Conservation (phyloP, 1,140 invertebrate species). For the Dufourea novaeangliae region DNA sequence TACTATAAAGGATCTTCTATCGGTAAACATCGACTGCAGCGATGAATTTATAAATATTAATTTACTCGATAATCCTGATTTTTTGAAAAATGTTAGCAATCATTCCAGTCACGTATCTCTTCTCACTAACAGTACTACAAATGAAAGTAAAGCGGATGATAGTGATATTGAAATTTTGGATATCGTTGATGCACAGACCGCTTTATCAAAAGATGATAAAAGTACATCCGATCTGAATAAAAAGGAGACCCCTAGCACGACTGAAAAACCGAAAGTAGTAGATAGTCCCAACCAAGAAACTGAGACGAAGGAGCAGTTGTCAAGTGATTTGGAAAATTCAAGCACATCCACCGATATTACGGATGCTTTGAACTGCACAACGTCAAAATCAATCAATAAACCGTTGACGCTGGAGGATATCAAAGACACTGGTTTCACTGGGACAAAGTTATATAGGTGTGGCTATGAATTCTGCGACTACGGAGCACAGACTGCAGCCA, state of each 20-base stretch:
- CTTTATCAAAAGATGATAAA: slow-evolving; percentile 21
- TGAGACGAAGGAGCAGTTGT: slow-evolving; percentile 19
- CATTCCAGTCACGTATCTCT: not conserved
- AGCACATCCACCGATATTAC: not conserved
- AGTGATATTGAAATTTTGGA: slow-evolving; percentile 52
- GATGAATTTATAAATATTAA: slow-evolving; percentile 75
- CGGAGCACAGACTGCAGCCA: slow-evolving; percentile 59
- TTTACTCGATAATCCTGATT: slow-evolving; percentile 71
- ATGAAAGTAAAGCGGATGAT: slow-evolving; percentile 51
- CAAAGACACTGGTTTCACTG: slow-evolving; percentile 75
- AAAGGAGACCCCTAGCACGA: not conserved
- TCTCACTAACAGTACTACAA: not conserved
- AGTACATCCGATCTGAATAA: not conserved
- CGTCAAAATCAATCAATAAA: slow-evolving; percentile 24
- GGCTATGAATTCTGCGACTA: slow-evolving; percentile 78
- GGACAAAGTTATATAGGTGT: slow-evolving; percentile 81
- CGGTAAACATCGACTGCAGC: slow-evolving; percentile 24
- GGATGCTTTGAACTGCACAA: not conserved
- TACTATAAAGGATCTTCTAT: slow-evolving; percentile 32
- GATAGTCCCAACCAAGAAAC: not conserved
- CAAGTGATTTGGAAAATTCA: slow-evolving; percentile 5
- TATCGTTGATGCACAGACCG: not conserved
- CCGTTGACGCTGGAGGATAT: slow-evolving; percentile 74
- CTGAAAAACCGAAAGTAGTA: not conserved
- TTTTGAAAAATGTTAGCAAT: slow-evolving; percentile 55